Base-by-base conservation (phyloP, 2,888 invertebrate genomes). In the Muschampia staudingeri region DNA sequence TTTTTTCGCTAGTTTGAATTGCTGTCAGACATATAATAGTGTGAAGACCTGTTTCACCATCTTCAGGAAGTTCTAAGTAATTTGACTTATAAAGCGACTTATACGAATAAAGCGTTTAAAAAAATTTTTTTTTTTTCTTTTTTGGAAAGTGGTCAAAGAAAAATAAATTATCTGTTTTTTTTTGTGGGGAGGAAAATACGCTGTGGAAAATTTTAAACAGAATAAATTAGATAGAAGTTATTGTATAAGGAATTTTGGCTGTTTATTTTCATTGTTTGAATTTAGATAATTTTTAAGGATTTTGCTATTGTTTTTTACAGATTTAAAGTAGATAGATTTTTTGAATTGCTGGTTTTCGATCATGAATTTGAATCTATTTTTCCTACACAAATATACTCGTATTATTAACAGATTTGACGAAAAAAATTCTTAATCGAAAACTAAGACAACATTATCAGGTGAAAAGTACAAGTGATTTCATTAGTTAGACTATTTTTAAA, bases 391-490 rank as follows among this genome's bases (percentile, higher is more conserved):
- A 42, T 1, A 9, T 8, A 42, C 1, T 6, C 1, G 7, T 8
- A 11, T 42, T 42, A 42, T 42, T 6, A 42, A 42, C 1, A 42
- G 8, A 34, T 9, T 42, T 42, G 42, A 6, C 11, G 8, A 11
- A 11, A 42, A 42, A 69, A n/a, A 37, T 52, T 65, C 76, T 67
- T 65, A 79, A 61, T 73, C 37, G 73, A 73, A 65, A 73, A 44
- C 25, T 44, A 79, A 73, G 42, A 65, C 73, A 42, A 1, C 6
- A 8, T 42, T 90, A 89, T 91, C 86, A 87, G 91, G 91, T 93
- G 90, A 89, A 82, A 86, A 89, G 89, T 88, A 82, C 5, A 84
- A 42, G 88, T 91, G 87, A 86, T 87, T 84, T 89, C 87, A 88
- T 90, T 87, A 90, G 90, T 91, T 91, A 88, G 88, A 70, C 69